Evolutionary conservation across 2,888 invertebrate species (phyloP).

Genomic region (Clistopyga incitator): DNA sequence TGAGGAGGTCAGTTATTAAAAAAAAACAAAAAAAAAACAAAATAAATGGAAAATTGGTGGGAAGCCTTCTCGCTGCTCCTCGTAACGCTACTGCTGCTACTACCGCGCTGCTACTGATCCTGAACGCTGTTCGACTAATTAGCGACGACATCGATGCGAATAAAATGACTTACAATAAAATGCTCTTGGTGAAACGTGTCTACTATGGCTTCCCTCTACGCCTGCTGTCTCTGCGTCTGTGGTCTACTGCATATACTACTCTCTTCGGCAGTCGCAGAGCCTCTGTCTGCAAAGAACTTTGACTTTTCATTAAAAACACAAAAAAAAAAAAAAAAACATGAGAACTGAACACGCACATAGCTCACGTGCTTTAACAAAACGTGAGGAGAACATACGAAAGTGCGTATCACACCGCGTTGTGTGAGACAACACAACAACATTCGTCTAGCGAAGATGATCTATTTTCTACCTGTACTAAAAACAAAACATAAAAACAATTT

Average conservation of each 20-base stretch:
- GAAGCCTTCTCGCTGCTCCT: constrained; percentile 52
- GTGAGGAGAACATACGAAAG: constrained; percentile 23
- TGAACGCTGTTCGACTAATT: constrained; percentile 60
- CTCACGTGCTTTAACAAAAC: constrained; percentile 47
- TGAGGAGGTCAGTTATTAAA: constrained; percentile 68
- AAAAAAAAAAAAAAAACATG: constrained; percentile 22
- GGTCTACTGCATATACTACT: constrained; percentile 24
- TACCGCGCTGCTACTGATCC: constrained; percentile 45
- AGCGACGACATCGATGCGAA: constrained; percentile 49
- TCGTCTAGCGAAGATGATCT: constrained; percentile 57
- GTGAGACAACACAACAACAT: constrained; percentile 37
- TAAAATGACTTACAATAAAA: constrained; percentile 45
- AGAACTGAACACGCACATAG: constrained; percentile 41
- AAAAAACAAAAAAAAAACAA: constrained; percentile 48
- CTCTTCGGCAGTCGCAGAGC: constrained; percentile 51
- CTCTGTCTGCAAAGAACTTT: constrained; percentile 45
- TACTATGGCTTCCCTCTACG: constrained; percentile 64
- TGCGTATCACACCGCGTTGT: constrained; percentile 41
- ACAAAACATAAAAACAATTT: constrained; percentile 60
- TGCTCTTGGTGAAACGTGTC: constrained; percentile 52
- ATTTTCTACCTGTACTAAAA: constrained; percentile 45
- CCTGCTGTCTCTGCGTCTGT: constrained; percentile 60
- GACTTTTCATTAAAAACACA: constrained; percentile 23
- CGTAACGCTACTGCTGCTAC: constrained; percentile 43
- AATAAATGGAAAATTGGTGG: constrained; percentile 38